Evolutionary conservation across 2,113 vertebrate genomes (phyloP), one percentile per base, ranked within the genome.

Genomic region (Pteropus alecto): DNA sequence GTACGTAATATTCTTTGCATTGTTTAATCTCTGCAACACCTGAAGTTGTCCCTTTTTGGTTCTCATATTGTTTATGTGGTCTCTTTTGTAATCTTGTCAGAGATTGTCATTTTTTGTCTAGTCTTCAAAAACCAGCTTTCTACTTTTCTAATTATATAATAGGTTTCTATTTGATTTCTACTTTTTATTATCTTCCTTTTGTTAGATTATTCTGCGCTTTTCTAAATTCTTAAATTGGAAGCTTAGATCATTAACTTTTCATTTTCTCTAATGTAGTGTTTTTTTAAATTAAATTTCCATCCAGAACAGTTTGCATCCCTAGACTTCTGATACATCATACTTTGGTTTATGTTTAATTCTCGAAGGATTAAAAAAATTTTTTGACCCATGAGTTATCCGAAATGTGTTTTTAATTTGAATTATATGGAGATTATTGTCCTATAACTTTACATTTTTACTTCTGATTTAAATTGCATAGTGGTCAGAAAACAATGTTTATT

Each of bases 321-420:
- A 70, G 56, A 77, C 81, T 83, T 95, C 83, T 63, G 21, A 95
- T n/a, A 60, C 24, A 43, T 61, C 9, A 10, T 56, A 11, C 28
- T 77, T 92, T 91, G 81, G 18, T 78, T 51, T 78, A 15, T 82
- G 60, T 70, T 91, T 12, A 35, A 13, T 95, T 94, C 19, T 30
- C 56, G 58, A 56, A 18, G 70, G 30, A 38, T 87, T 94, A 82
- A 41, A 73, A 82, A 73, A 74, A 33, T n/a, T 24, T 81, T 89
- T 89, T 93, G 21, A 60, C 38, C 12, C 54, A 26, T 85, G 46
- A 86, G 18, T 90, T 96, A 81, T 30, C 10, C 41, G 41, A 93
- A 87, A 56, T 93, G 9, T 70, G 38, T 81, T 86, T 82, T 77
- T 82, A 83, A 87, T 93, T 95, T 95, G 41, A 90, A 70, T 54